A percentile compares a stretch with the other conserved stretches of the same genome.
phyloP scores from a whole-genome alignment of 1,140 invertebrate species.

The Anagrus nilaparvatae region DNA sequence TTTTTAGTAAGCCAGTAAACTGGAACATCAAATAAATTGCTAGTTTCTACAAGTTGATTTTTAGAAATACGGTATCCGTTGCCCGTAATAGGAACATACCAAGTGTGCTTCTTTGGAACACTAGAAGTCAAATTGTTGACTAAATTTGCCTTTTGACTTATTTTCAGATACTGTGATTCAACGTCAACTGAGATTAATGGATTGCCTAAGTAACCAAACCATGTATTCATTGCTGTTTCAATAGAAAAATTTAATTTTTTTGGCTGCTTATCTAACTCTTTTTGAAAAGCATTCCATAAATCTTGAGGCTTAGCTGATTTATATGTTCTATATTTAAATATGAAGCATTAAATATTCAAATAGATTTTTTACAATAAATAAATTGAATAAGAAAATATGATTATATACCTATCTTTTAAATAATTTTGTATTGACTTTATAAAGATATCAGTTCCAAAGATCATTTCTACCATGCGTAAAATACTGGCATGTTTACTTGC shows the following conservation, averaged over 20 bases:
- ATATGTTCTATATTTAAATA: too few relatives aligned
- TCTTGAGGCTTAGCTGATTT: constrained; percentile 48
- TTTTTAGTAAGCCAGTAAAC: constrained; percentile 35
- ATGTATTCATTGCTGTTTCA: constrained; percentile 52
- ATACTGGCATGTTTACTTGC: constrained; percentile 54
- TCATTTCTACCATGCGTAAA: constrained; percentile 65
- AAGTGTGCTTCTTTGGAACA: constrained; percentile 14
- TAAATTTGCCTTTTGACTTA: constrained; percentile 43
- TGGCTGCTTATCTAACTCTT: constrained; percentile 32
- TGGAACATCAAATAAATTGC: too few relatives aligned
- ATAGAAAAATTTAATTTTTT: constrained; percentile 23
- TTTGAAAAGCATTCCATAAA: constrained; percentile 51
- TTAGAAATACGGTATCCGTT: too few relatives aligned
- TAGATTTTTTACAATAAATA: too few relatives aligned
- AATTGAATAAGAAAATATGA: too few relatives aligned
- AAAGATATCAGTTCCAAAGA: constrained; percentile 56
- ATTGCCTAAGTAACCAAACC: constrained; percentile 66
- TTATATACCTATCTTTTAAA: constrained; percentile 41
- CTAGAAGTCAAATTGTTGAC: too few relatives aligned
- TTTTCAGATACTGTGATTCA: constrained; percentile 30
- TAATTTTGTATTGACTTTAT: constrained; percentile 48
- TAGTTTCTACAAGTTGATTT: too few relatives aligned
- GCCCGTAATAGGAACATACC: too few relatives aligned
- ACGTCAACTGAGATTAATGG: constrained; percentile 53
- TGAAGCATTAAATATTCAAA: too few relatives aligned